Evolutionary conservation across 1,140 invertebrate species (phyloP).

Genomic region (Gryon sp.): DNA sequence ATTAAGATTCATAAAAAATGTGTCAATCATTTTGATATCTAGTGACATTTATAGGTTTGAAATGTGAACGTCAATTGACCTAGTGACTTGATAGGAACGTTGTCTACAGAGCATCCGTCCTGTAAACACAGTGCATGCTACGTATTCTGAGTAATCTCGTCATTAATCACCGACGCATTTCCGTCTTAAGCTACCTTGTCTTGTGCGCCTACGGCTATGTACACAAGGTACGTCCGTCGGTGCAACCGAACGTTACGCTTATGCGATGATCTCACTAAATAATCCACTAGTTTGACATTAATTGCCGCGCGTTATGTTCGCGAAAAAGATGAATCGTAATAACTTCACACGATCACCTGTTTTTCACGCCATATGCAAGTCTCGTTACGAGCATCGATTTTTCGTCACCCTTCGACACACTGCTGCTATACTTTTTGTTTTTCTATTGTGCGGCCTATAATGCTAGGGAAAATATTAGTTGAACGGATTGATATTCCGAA

Average conservation of each 20-base stretch:
- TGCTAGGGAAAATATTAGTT: slow-evolving; percentile 37
- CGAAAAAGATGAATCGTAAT: slow-evolving; percentile 41
- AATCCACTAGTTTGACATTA: slow-evolving; percentile 53
- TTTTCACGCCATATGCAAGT: slow-evolving; percentile 59
- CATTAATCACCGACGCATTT: slow-evolving; percentile 62
- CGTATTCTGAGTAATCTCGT: slow-evolving; percentile 53
- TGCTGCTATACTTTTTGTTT: slow-evolving; percentile 22
- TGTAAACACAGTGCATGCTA: slow-evolving; percentile 54
- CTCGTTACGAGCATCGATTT: slow-evolving; percentile 54
- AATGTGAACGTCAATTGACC: slow-evolving; percentile 36
- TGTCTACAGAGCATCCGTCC: slow-evolving; percentile 39
- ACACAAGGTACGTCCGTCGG: slow-evolving; percentile 37
- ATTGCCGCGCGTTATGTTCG: slow-evolving; percentile 42
- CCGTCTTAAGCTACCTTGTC: slow-evolving; percentile 60
- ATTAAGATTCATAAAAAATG: no score
- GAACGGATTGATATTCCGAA: slow-evolving; percentile 1
- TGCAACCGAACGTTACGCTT: slow-evolving; percentile 21
- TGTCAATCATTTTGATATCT: neutral
- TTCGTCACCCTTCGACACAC: slow-evolving; percentile 53
- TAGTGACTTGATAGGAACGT: slow-evolving; percentile 42
- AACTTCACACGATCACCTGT: slow-evolving; percentile 56
- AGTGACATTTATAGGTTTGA: slow-evolving; percentile 10
- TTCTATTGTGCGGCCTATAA: slow-evolving; percentile 31
- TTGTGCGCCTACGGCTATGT: slow-evolving; percentile 46
- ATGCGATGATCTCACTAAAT: slow-evolving; percentile 53